Percentiles rank a stretch among this genome's conserved stretches.
phyloP scores from a whole-genome alignment of 37 sponge, comb jelly and placozoan genomes.

The Ianthella basta region DNA sequence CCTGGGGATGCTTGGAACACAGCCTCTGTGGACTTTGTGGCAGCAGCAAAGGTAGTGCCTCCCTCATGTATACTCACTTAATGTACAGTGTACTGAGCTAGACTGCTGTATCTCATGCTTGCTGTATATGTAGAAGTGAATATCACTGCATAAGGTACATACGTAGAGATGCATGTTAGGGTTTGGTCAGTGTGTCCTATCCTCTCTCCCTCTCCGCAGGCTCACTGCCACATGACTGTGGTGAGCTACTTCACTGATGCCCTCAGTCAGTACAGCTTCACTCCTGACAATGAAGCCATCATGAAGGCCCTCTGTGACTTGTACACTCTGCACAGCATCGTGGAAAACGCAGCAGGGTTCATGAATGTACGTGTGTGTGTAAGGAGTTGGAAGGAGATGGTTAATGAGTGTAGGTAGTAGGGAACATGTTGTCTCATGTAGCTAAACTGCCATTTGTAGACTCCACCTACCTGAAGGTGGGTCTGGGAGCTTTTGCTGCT shows the following conservation, averaged over 20 bases:
- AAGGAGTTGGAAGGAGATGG: neutral
- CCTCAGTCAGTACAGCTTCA: constrained; percentile 37
- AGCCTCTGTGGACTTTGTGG: constrained; percentile 30
- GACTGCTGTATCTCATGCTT: no score
- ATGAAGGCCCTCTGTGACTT: constrained; percentile 62
- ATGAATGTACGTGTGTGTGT: constrained; percentile 58
- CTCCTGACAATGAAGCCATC: constrained; percentile 40
- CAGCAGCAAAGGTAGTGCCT: constrained; percentile 39
- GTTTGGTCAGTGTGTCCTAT: no score
- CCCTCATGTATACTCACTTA: no score
- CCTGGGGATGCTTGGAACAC: constrained; percentile 56
- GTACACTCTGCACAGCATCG: constrained; percentile 61
- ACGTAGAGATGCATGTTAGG: no score
- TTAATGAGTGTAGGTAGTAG: no score
- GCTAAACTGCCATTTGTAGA: no score
- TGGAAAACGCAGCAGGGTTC: constrained; percentile 59
- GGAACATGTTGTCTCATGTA: no score
- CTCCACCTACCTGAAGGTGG: no score
- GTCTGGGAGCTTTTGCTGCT: no score
- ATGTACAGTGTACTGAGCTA: constrained; percentile 41
- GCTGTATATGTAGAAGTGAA: no score
- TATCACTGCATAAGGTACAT: no score
- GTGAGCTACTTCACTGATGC: constrained; percentile 70
- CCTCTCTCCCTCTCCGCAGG: constrained; percentile 60
- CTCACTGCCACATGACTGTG: constrained; percentile 78